phyloP scores from a whole-genome alignment of 2,797 vertebrate species.

The Malurus leucopterus region DNA sequence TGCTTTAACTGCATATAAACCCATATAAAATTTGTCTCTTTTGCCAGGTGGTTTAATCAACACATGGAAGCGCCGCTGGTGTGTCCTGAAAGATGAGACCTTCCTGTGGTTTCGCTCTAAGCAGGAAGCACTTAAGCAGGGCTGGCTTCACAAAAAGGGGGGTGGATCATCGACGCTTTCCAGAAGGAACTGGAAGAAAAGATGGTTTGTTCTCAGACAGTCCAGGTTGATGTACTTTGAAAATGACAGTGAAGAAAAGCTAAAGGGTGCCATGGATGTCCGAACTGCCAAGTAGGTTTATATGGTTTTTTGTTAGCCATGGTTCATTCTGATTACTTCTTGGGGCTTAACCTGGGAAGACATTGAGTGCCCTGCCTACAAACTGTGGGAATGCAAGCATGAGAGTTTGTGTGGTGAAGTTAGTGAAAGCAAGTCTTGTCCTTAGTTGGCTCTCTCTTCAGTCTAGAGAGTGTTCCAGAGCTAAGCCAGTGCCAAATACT shows the following conservation, averaged over 20 bases:
- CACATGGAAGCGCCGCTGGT: conserved; percentile 95
- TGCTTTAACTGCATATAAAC: neutral
- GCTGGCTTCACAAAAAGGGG: conserved; percentile 95
- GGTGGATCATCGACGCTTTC: conserved; percentile 94
- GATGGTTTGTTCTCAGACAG: conserved; percentile 96
- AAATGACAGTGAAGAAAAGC: conserved; percentile 91
- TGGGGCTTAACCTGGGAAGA: neutral
- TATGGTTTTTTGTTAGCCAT: neutral
- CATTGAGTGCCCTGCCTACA: neutral
- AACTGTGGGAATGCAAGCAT: neutral
- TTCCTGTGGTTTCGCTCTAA: conserved; percentile 97
- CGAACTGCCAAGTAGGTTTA: conserved; percentile 84
- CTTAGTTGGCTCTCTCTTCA: conserved; percentile 5
- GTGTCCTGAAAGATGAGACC: conserved; percentile 94
- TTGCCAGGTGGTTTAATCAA: conserved; percentile 89
- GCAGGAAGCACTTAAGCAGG: conserved; percentile 96
- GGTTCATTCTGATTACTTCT: neutral
- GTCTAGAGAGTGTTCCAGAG: neutral
- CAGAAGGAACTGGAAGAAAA: conserved; percentile 93
- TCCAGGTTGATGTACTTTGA: conserved; percentile 95
- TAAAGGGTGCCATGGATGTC: conserved; percentile 91
- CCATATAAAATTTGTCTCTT: neutral
- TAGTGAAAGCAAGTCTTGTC: conserved; percentile 15
- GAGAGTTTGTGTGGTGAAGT: neutral
- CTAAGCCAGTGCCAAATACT: neutral